phyloP scores from a whole-genome alignment of 2,888 invertebrate species.

The Neuroscelio doddi region DNA sequence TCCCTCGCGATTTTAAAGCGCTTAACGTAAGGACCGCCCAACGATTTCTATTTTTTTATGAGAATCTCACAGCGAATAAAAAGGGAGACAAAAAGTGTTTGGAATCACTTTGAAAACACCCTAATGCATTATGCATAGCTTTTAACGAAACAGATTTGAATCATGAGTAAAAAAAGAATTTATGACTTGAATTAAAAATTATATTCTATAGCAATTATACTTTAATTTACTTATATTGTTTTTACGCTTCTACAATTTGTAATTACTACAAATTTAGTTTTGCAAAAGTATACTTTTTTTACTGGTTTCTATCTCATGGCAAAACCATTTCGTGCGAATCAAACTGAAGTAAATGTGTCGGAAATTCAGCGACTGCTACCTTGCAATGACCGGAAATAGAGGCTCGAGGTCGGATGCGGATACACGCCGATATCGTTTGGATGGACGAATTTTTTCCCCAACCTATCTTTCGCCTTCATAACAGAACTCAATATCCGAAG shows the following conservation, averaged over 20 bases:
- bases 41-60: conserved; percentile 49
- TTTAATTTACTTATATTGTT: not conserved
- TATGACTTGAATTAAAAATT: no score
- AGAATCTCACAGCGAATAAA: conserved; percentile 40
- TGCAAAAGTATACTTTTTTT: no score
- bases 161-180: conserved; percentile 16
- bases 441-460: conserved; percentile 63
- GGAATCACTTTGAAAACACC: conserved; percentile 47
- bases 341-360: conserved; percentile 76
- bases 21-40: conserved; percentile 51
- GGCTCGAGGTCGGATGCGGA: conserved; percentile 75
- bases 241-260: no score
- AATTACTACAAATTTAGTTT: no score
- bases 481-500: conserved; percentile 69
- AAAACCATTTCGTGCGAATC: conserved; percentile 63
- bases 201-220: not conserved
- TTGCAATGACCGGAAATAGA: conserved; percentile 74
- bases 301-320: conserved; percentile 12
- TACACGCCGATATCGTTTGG: conserved; percentile 70
- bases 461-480: conserved; percentile 51
- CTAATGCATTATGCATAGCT: conserved; percentile 44
- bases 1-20: conserved; percentile 55
- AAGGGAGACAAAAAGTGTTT: conserved; percentile 46
- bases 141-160: conserved; percentile 42
- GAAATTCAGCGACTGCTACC: conserved; percentile 72